phyloP scores from a whole-genome alignment of 2,797 vertebrate species.

The Anabas testudineus region DNA sequence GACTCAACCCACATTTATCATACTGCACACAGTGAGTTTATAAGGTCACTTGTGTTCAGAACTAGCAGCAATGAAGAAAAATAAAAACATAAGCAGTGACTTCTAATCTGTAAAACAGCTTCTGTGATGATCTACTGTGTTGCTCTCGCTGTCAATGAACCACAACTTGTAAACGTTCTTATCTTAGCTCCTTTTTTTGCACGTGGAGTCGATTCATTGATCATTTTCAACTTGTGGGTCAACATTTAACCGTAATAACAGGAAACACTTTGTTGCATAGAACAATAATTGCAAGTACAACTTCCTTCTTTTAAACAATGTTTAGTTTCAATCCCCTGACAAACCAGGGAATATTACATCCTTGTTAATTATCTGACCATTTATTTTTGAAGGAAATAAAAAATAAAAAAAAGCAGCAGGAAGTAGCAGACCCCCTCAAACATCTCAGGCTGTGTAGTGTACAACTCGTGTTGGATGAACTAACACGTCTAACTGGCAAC shows the following conservation, averaged over 20 bases:
- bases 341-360: conserved; percentile 20
- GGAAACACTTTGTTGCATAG: conserved; percentile 68
- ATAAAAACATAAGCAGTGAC: conserved; percentile 7
- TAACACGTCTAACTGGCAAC: conserved; percentile 80
- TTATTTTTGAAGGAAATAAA: conserved; percentile 34
- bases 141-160: neutral
- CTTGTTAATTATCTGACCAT: conserved; percentile 5
- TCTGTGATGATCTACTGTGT: neutral
- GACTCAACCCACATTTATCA: conserved; percentile 14
- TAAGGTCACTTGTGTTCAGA: conserved; percentile 69
- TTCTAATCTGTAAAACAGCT: conserved; percentile 3
- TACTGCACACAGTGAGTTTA: conserved; percentile 25
- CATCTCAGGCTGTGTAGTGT: conserved; percentile 47
- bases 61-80: conserved; percentile 5
- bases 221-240: conserved; percentile 2
- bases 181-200: neutral
- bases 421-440: conserved; percentile 26
- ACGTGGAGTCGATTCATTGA: conserved; percentile 1
- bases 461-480: conserved; percentile 39
- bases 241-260: neutral
- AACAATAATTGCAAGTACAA: conserved; percentile 37
- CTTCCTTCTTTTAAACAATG: neutral
- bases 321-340: conserved; percentile 1
- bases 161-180: conserved; percentile 1
- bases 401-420: conserved; percentile 36